phyloP scores from a whole-genome alignment of 2,888 invertebrate genomes.

The Agrypnus murinus region DNA sequence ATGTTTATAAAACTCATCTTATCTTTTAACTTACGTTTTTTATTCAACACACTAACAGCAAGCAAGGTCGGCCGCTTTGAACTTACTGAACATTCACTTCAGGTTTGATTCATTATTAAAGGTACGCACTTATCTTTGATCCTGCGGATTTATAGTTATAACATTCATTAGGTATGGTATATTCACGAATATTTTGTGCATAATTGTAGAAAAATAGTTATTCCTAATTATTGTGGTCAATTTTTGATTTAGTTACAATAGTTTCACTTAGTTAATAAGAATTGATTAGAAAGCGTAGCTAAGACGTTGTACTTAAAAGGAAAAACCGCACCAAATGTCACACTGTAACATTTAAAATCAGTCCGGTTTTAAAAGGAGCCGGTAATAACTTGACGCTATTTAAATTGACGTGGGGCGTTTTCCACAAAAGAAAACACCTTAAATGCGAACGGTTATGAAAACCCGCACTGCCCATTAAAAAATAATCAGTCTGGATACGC shows the following conservation, averaged over 20 bases:
- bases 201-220: background rate
- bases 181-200: background rate
- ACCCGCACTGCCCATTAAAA: constrained; percentile 44
- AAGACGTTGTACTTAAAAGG: constrained; percentile 4
- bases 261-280: background rate
- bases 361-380: constrained; percentile 21
- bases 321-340: constrained; percentile 41
- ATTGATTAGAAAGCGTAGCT: background rate
- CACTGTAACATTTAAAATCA: constrained; percentile 43
- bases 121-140: too few species aligned
- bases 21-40: background rate
- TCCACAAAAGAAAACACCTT: constrained; percentile 7
- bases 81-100: too few species aligned
- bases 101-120: too few species aligned
- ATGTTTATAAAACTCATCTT: constrained; percentile 19
- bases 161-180: too few species aligned
- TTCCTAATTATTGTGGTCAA: background rate
- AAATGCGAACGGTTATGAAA: constrained; percentile 1
- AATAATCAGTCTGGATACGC: constrained; percentile 41
- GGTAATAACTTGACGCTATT: constrained; percentile 3
- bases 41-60: background rate
- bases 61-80: too few species aligned
- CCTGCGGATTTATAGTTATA: too few species aligned
- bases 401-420: constrained; percentile 21
- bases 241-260: background rate